A percentile compares a stretch with the other conserved stretches of the same genome.
Evolutionary conservation across 1,140 invertebrate species (phyloP).

Genomic region (Mycetomoellerius zeteki): DNA sequence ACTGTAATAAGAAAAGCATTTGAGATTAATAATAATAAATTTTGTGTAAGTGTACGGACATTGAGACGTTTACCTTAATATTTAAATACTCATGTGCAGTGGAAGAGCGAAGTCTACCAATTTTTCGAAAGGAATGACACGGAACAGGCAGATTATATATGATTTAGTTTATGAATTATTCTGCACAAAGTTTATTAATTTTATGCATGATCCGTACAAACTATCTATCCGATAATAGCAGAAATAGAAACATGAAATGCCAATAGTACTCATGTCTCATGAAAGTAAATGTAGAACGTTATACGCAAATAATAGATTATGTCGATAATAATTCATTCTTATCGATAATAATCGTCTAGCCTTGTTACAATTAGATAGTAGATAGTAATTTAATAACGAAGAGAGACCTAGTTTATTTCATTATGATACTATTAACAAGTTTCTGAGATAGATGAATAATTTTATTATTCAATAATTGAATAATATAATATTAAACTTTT

Average conservation of each 20-base stretch:
- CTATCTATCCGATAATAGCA: conserved; percentile 9
- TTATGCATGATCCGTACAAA: neutral
- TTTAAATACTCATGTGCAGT: conserved; percentile 37
- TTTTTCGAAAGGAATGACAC: conserved; percentile 38
- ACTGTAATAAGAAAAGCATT: too few species aligned
- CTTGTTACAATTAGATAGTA: conserved; percentile 3
- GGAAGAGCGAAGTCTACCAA: conserved; percentile 1
- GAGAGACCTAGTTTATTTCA: neutral
- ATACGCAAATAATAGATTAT: conserved; percentile 27
- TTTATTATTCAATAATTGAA: too few species aligned
- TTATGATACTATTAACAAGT: neutral
- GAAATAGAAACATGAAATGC: conserved; percentile 1
- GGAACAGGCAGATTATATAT: conserved; percentile 13
- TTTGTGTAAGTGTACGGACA: too few species aligned
- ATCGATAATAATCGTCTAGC: conserved; percentile 9
- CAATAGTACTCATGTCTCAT: neutral
- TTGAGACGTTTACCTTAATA: too few species aligned
- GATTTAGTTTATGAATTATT: conserved; percentile 48
- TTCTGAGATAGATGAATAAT: neutral
- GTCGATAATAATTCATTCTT: conserved; percentile 6
- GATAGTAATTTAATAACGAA: neutral
- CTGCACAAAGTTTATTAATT: conserved; percentile 2
- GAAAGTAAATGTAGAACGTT: conserved; percentile 11
- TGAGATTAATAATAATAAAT: too few species aligned
- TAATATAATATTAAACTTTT: neutral